Base-by-base conservation (phyloP, 2,888 invertebrate species). In the Hipparchia sbordonii region DNA sequence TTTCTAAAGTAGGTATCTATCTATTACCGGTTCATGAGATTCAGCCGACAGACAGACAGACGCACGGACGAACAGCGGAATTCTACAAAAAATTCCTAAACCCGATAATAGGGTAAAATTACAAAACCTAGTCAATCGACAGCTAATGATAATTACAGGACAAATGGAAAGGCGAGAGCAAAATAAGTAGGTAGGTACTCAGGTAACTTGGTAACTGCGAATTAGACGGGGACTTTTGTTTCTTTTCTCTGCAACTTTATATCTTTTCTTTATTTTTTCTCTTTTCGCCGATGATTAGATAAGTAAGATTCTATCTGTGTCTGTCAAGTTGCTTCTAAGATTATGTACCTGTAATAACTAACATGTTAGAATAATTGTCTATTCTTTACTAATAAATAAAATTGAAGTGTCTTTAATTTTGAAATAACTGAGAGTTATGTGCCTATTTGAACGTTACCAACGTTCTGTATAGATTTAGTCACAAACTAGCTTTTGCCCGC, bases 191-290 rank as follows among this genome's bases (percentile, higher is more conserved):
- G 13, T 7, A 7, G 13, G 13, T 7, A 23, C 57, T 23, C 56
- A 8, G 13, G 13, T 56, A 23, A 23, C 57, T 4, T 13, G 57
- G 13, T 13, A 13, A 57, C 57, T 56, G 23, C n/a, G 54, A 57
- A 57, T 57, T 57, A 57, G 57, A 23, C 8, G 39, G 3, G 5
- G 39, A 57, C 7, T 23, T 23, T 52, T 8, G 13, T 57, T 23
- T 57, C 57, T 57, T 57, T 57, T 57, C 57, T 57, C 23, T 57
- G 8, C 8, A 57, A 23, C 56, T 56, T n/a, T n/a, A 56, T 56
- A 48, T 57, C 13, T 57, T 3, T 13, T 8, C 8, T 23, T 2
- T 57, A 13, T 3, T 57, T 23, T 57, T 57, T 57, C 8, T 8
- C 13, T 56, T 56, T 56, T 6, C 23, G 13, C 13, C n/a, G 7